Evolutionary conservation across 2,797 vertebrate genomes (phyloP), one percentile per base, ranked within the genome.

Genomic region (Megalops cyprinoides): DNA sequence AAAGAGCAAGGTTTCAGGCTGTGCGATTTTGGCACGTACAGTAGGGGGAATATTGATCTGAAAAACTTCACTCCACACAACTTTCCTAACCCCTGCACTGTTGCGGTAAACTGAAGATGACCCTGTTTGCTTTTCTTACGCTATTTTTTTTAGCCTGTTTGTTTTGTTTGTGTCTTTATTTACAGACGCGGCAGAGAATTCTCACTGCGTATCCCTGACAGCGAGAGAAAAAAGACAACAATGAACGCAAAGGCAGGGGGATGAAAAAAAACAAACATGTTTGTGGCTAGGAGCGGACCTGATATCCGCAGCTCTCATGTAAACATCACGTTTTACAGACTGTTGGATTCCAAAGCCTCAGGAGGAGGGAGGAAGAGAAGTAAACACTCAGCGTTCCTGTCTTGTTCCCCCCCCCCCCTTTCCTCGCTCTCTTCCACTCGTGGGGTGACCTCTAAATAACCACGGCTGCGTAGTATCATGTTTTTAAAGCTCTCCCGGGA

Each of bases 391-490:
- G 73, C 46, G 74, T 58, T 58, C 73, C 83, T 82, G 56, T 31
- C 82, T 83, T 31, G 2, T 78, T 83, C 82, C 85, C 79, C 82
- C 78, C 74, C 37, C 42, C 85, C 65, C 84, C 82, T 48, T 78
- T 79, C 88, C 84, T 75, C 78, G 82, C 60, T 80, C 51, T 81
- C 82, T 73, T 84, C 84, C 83, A 82, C 71, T 82, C 74, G 79
- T 83, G 85, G 82, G 88, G 87, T 93, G 95, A 95, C 95, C 94
- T 96, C 92, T 85, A 92, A 93, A 94, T 94, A 96, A 95, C 93
- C 94, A 94, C 84, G 82, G 83, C 93, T 93, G 93, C 85, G 90
- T 93, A 94, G 90, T 92, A 94, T 95, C 93, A 93, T 94, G 95
- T 96, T 97, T 96, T 95, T 93, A 95, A 90, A 86, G 91, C 88